phyloP scores from a whole-genome alignment of 2,888 invertebrate genomes.

The Drosophila nr. perissopoda region DNA sequence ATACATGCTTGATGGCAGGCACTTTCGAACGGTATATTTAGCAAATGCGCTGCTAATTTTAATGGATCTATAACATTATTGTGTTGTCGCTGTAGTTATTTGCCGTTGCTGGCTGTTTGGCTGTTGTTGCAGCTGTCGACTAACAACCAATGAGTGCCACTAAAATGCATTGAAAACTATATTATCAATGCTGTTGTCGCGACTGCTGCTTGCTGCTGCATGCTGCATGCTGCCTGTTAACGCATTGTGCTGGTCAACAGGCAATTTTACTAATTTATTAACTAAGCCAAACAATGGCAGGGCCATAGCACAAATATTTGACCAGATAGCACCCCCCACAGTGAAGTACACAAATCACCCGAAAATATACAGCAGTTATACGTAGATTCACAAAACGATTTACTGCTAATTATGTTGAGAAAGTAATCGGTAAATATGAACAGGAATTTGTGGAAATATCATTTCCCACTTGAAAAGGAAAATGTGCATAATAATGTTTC shows the following conservation, averaged over 20 bases:
- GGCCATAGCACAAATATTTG: slow-evolving; percentile 65
- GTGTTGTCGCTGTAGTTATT: slow-evolving; percentile 33
- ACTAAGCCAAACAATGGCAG: slow-evolving; percentile 61
- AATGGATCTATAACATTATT: slow-evolving; percentile 60
- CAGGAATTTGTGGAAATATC: slow-evolving; percentile 33
- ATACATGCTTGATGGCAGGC: no score
- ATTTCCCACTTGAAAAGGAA: slow-evolving; percentile 7
- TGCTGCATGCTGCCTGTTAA: slow-evolving; percentile 14
- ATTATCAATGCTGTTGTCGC: slow-evolving; percentile 51
- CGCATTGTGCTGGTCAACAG: slow-evolving; percentile 18
- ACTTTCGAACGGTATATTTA: slow-evolving; percentile 53
- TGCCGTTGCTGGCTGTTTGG: slow-evolving; percentile 19
- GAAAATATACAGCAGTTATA: slow-evolving; percentile 2
- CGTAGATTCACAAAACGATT: slow-evolving; percentile 4
- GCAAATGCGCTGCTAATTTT: slow-evolving; percentile 63
- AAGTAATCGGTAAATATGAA: slow-evolving; percentile 26
- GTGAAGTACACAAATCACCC: slow-evolving; percentile 17
- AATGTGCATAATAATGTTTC: slow-evolving; percentile 5
- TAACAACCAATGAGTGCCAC: slow-evolving; percentile 33
- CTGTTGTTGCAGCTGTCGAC: slow-evolving; percentile 67
- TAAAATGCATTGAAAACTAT: slow-evolving; percentile 56
- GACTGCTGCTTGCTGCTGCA: slow-evolving; percentile 11
- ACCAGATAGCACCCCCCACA: slow-evolving; percentile 3
- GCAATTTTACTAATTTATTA: slow-evolving; percentile 78
- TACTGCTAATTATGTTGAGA: slow-evolving; percentile 21